Evolutionary conservation across 2,888 invertebrate genomes (phyloP), one percentile per base, ranked within the genome.

Genomic region (Phaedon cochleariae): DNA sequence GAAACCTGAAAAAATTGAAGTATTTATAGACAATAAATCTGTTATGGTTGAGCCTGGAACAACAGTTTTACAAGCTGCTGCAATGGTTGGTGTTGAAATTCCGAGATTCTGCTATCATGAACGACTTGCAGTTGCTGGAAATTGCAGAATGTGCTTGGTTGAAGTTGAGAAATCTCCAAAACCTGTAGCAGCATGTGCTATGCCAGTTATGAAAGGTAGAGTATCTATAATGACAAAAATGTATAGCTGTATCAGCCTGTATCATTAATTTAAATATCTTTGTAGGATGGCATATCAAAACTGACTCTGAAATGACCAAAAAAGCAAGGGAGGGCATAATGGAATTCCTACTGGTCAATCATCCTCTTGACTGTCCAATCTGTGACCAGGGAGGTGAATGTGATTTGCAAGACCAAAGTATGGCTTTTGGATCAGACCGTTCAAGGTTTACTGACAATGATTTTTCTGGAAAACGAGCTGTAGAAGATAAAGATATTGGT

Each of bases 21-120:
- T 99, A 52, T 99, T 98, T 85, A 93, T 99, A 77, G 97, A 99
- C 87, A 98, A 97, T 83, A 93, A 96, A 82, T 92, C 94, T 70
- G 97, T 99, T 0, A 85, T 92, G 79, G 98, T 98, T 37, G 90
- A 92, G 49, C 98, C 98, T 22, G 98, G 98, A 60, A 97, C 97
- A 29, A 99, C 99, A 49, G 96, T 99, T 21, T 85, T 99, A 67
- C 84, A 97, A 95, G 99, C 96, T 73, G 98, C 97, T 61, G 97
- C 97, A 0, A 87, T 92, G 84, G 90, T 93, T 71, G 99, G 99
- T 12, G 93, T 99, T 49, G 98, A 99, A 86, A 99, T 99, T 73
- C 99, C 99, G 1, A 87, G 99, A 66, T 99, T 99, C 84, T 99
- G 99, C 84, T 99, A 99, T 83, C 99, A 99, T 86, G 99, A 99